Base-by-base conservation (phyloP, 1,140 invertebrate genomes). In the Ditylenchus dipsaci region DNA sequence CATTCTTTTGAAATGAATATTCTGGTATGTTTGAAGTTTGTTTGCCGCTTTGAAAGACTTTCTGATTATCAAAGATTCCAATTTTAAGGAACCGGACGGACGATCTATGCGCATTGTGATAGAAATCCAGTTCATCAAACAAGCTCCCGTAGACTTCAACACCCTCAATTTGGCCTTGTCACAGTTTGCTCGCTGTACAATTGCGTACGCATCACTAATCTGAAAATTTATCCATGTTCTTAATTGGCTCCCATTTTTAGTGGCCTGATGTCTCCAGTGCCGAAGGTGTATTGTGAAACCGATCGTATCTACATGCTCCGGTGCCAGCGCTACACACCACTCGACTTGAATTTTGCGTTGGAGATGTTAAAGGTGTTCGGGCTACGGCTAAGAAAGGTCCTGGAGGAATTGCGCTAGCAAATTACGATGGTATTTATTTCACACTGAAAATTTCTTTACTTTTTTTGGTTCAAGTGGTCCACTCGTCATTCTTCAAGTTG, bases 281-380 rank as follows among this genome's bases (percentile, higher is more conserved):
- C 38, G 13, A 30, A 19, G n/a, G 59, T 61, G 3, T 26, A 19
- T 19, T 61, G 59, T 43, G 59, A 61, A 19, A 61, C 8, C 3
- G 59, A 61, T 30, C 59, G 59, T n/a, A 61, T 61, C 38, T 61
- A 21, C 38, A 33, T 61, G n/a, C 29, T 19, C n/a, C 3, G 5
- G 3, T 30, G n/a, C 13, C 19, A 30, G 13, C n/a, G 26, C 3
- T 61, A 61, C 59, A n/a, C n/a, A n/a, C 59, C 59, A 8, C 21
- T 61, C 3, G 59, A 61, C n/a, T n/a, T 61, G 21, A 61, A 61
- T 30, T 61, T 61, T 61, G 19, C 19, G 3, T 30, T 61, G 21
- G n/a, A 43, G n/a, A 61, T 61, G 59, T 61, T 30, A 61, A 30
- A n/a, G 59, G 59, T 43, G 29, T 61, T 33, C 5, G 29, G 26